Evolutionary conservation across 2,888 invertebrate genomes (phyloP).

Genomic region (Iselma pallidipennis): DNA sequence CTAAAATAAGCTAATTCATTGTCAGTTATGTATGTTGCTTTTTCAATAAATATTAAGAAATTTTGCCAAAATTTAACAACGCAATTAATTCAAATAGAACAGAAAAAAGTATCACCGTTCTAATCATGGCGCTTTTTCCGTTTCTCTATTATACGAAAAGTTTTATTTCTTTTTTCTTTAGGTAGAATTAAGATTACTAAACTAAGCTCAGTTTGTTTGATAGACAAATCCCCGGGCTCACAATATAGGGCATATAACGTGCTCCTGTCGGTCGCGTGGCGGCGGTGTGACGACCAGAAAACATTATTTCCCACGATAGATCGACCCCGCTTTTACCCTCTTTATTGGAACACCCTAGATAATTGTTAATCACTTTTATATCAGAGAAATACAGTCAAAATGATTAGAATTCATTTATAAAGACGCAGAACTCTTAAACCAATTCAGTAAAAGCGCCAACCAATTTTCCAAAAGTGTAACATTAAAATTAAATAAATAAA

Average conservation of each 20-base stretch:
- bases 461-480: not conserved
- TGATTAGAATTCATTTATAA: constrained; percentile 1
- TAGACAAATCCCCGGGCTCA: constrained; percentile 29
- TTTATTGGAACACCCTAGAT: constrained; percentile 36
- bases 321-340: constrained; percentile 37
- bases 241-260: constrained; percentile 29
- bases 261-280: constrained; percentile 43
- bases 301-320: constrained; percentile 48
- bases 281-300: constrained; percentile 48
- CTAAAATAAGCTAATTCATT: constrained; percentile 30
- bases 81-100: not conserved
- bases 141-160: not conserved
- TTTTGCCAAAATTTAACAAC: not conserved
- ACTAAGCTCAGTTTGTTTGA: constrained; percentile 27
- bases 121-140: no score
- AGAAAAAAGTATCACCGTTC: no score
- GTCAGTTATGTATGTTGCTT: not conserved
- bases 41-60: not conserved
- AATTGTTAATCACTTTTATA: constrained; percentile 41
- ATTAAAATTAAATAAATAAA: not conserved
- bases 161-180: not conserved
- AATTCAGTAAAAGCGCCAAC: not conserved
- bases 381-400: constrained; percentile 29
- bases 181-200: not conserved
- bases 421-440: not conserved